Percentiles rank a stretch among this genome's conserved stretches.
phyloP scores from a whole-genome alignment of 2,113 vertebrate species.

The Indri indri region DNA sequence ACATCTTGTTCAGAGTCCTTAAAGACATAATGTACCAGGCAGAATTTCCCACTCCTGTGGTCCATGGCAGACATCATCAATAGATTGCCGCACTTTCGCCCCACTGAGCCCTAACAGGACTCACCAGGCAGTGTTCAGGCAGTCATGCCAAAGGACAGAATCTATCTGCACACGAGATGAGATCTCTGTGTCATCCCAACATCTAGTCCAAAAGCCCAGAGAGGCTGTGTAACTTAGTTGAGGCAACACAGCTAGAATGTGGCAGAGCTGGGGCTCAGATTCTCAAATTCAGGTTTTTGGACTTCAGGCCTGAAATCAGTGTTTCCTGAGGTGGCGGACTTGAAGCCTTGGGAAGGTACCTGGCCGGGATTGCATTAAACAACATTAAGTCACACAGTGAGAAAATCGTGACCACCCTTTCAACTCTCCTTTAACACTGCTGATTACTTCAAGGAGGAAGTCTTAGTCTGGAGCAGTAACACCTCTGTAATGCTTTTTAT shows the following conservation, averaged over 20 bases:
- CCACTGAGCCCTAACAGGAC: not conserved
- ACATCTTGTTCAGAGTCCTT: not conserved
- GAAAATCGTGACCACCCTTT: not conserved
- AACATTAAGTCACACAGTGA: not conserved
- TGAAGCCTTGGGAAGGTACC: not conserved
- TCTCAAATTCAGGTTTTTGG: not conserved
- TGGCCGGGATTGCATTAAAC: not conserved
- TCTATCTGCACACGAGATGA: not conserved
- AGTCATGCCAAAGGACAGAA: not conserved
- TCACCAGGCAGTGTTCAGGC: not conserved
- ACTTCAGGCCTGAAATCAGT: accelerated
- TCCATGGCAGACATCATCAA: not conserved
- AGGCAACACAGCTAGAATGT: not conserved
- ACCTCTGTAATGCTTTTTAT: not conserved
- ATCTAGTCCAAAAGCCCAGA: not conserved
- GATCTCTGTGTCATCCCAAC: not conserved
- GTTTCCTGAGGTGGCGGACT: not conserved
- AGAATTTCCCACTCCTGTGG: not conserved
- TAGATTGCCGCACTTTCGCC: not conserved
- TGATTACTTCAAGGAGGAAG: not conserved
- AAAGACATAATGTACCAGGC: not conserved
- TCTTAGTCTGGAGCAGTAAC: not conserved
- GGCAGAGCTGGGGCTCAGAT: not conserved
- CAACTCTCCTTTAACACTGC: not conserved
- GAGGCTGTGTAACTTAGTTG: not conserved